Evolutionary conservation across 2,113 vertebrate genomes (phyloP), one percentile per base, ranked within the genome.

Genomic region (Clarias magur): DNA sequence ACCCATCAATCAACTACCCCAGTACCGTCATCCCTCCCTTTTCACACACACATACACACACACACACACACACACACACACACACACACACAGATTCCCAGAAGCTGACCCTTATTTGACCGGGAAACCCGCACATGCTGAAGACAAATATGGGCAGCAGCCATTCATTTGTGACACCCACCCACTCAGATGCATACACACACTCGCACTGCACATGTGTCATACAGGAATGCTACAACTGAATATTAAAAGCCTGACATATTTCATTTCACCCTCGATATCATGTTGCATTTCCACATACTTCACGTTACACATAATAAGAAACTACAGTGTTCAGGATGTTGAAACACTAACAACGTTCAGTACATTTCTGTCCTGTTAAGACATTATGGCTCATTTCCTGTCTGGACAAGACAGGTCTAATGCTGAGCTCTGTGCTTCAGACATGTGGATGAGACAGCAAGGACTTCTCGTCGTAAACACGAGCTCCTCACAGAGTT

Each of bases 1-100:
- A 94, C 91, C 93, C 92, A 95, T 95, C 94, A 94, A 95, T 95
- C 94, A 95, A 90, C 91, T 88, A 92, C 91, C 91, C 84, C 87
- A 86, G 62, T 59, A 88, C 92, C 93, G 92, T 94, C 93, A 95
- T 91, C 88, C 90, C 91, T 92, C 91, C 92, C 90, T 84, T 89
- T 91, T 86, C 85, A 68, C 86, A 86, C 90, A 70, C 54, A 70
- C 72, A 87, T 83, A 82, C 81, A 83, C 84, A 60, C 83, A 67
- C 84, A 63, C 84, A 30, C 76, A 65, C 75, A 65, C 85, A 72
- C 62, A 68, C 85, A 68, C 63, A 65, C 86, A 84, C 81, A 88
- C 85, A 63, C 76, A 87, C 88, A 81, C 87, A 80, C 65, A 83
- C 87, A 72, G 30, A 87, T 68, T 90, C 76, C 82, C 87, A 80